Evolutionary conservation across 2,797 vertebrate species (phyloP), one percentile per base, ranked within the genome.

Genomic region (Merluccius polli): DNA sequence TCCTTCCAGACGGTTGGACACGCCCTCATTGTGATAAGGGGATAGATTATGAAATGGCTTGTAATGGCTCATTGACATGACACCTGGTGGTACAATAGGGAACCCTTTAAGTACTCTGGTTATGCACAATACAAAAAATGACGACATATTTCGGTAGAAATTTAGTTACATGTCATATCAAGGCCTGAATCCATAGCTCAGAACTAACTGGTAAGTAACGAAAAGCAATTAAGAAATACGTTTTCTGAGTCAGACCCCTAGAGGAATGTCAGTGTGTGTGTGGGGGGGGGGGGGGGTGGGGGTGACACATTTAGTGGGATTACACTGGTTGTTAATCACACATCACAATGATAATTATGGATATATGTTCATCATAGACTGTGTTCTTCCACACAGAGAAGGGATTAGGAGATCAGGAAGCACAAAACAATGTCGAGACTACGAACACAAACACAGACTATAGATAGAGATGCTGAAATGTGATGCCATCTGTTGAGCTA

Each of bases 271-370:
- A n/a, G 44, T 59, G 52, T 59, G n/a, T 38, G 33, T 8, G 33
- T 35, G 33, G 4, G 36, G 41, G 41, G 15, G 44, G 16, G 44
- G 13, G 44, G 8, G 27, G 5, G 52, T 21, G 74, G 77, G 59
- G 13, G 4, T 30, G 41, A 59, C 52, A 78, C 73, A 63, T 70
- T 52, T 75, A 8, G 3, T 13, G 59, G 30, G 24, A 27, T 79
- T 78, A 71, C 68, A 76, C 74, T 73, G 71, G 78, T 12, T 74
- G 79, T 81, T 80, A 77, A 72, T 79, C 18, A 52, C 68, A 80
- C 74, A 48, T 81, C 11, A 72, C 24, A 33, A 74, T 71, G 69
- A 80, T 1, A 10, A 69, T 73, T 18, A 16, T 13, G 73, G 76
- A 48, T 71, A 27, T 30, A 4, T 68, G 75, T 77, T 78, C 10